Percentiles rank a stretch among this genome's conserved stretches.
These are phyloP conservation scores for Pipistrellus pipistrellus DNA, from an alignment of 2,797 vertebrate genomes.

Conservation along the genomic window DNA sequence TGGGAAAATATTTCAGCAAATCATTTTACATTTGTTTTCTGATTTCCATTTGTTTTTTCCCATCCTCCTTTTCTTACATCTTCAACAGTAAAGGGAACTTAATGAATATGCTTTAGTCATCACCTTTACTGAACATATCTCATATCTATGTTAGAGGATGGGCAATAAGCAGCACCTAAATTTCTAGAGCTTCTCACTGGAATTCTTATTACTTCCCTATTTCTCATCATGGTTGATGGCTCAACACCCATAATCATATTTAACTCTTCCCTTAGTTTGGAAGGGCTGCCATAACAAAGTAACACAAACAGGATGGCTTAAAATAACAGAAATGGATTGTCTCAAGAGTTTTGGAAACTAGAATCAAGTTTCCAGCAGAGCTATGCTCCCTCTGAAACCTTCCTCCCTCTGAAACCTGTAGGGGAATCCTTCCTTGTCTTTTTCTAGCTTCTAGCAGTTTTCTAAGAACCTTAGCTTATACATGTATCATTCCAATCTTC, in stretches of 20 bases:
- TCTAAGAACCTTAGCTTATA: neutral
- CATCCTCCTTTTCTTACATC: neutral
- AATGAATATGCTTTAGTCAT: neutral
- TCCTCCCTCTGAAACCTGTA: neutral
- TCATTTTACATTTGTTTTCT: neutral
- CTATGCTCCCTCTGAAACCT: neutral
- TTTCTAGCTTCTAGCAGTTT: neutral
- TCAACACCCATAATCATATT: neutral
- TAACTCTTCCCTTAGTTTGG: neutral
- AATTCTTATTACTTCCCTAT: neutral
- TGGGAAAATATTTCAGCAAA: neutral
- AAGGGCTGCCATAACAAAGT: neutral
- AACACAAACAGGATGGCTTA: neutral
- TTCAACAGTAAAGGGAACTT: neutral
- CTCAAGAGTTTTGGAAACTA: neutral
- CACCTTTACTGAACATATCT: neutral
- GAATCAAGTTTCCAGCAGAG: neutral
- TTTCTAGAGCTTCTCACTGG: neutral
- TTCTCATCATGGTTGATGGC: conserved; percentile 7
- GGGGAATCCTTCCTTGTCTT: neutral
- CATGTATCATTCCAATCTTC: neutral
- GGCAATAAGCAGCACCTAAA: neutral
- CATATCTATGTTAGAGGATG: neutral
- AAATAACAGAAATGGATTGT: neutral
- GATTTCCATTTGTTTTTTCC: neutral